A percentile compares a stretch with the other conserved stretches of the same genome.
Evolutionary conservation across 2,888 invertebrate genomes (phyloP).

Genomic region (Mantis religiosa): DNA sequence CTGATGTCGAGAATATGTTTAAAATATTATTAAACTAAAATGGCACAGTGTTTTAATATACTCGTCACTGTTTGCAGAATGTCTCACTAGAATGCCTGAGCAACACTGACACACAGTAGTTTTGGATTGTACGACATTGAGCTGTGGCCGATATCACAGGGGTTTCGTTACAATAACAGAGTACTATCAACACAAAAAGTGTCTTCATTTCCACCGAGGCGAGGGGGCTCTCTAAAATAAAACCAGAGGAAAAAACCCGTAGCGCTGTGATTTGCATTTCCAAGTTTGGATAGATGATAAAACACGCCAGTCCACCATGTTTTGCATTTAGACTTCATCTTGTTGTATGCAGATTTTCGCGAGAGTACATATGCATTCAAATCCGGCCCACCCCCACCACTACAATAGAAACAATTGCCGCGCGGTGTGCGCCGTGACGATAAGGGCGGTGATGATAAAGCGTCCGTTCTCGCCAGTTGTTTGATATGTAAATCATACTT

Average conservation of each 20-base stretch:
- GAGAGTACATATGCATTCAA: not conserved
- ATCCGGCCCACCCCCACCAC: not conserved
- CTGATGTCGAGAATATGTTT: too few species aligned
- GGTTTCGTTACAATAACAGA: not conserved
- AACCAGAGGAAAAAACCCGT: not conserved
- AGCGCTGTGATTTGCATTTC: not conserved
- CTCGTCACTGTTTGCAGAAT: too few species aligned
- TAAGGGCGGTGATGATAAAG: conserved; percentile 7
- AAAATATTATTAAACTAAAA: too few species aligned
- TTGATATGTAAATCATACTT: conserved; percentile 25
- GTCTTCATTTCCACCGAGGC: not conserved
- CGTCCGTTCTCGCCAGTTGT: conserved; percentile 3
- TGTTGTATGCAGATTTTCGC: conserved; percentile 3
- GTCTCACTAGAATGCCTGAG: too few species aligned
- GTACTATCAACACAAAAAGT: not conserved
- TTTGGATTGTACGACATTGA: not conserved
- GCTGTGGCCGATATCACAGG: not conserved
- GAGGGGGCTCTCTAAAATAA: not conserved
- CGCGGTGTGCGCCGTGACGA: conserved; percentile 10
- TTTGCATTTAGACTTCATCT: conserved; percentile 16
- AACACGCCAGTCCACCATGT: not conserved
- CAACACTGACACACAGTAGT: not conserved
- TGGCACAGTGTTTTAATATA: too few species aligned
- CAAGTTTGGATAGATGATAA: conserved; percentile 5
- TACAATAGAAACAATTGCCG: conserved; percentile 1